Conservation (phyloP, 2,113 vertebrate species). For the Corythaixoides concolor region DNA sequence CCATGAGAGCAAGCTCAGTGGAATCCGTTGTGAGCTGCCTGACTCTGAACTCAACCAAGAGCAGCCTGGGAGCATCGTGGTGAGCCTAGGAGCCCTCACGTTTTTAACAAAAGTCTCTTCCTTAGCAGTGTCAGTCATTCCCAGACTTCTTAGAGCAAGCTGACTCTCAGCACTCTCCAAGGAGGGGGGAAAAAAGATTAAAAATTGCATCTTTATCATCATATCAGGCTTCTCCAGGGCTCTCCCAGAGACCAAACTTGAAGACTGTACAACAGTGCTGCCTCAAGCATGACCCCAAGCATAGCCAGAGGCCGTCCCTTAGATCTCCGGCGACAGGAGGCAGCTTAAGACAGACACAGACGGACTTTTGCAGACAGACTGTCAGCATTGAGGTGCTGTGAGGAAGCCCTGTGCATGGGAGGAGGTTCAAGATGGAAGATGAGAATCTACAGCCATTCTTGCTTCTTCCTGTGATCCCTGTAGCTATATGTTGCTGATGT, state of each 20-base stretch:
- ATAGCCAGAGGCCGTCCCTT: neutral
- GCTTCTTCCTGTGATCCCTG: neutral
- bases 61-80: accelerated
- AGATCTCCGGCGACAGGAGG: neutral
- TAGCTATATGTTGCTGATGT: neutral
- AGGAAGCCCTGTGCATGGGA: neutral
- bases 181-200: neutral
- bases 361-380: neutral
- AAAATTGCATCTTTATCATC: neutral
- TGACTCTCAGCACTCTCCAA: neutral
- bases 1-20: accelerated
- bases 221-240: neutral
- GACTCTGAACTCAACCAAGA: neutral
- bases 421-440: neutral
- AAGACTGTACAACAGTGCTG: neutral
- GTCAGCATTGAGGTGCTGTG: neutral
- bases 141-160: neutral
- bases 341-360: neutral
- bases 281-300: slow-evolving; percentile 1
- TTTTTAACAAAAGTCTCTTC: neutral
- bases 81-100: neutral
- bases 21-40: neutral
- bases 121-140: neutral
- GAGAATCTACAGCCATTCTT: neutral
- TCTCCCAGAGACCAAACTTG: neutral